Evolutionary conservation across 2,797 vertebrate genomes (phyloP), one percentile per base, ranked within the genome.

Genomic region (Syndactyla subalaris): DNA sequence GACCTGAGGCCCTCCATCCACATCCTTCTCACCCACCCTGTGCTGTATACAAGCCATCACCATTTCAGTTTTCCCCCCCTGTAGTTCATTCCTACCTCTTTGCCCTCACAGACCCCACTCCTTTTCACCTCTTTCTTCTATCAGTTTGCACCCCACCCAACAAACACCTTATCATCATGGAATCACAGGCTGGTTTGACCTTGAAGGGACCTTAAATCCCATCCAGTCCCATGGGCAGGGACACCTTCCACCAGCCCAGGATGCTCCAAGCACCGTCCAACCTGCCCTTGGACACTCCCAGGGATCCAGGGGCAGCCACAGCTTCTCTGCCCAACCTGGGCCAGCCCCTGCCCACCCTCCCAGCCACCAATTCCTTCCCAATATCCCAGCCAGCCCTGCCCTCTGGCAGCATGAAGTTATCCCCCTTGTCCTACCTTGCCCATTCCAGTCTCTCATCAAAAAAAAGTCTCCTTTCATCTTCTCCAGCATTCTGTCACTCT

Each of bases 251-350:
- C 29, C 9, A 1, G 3, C 5, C 38, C 43, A 70, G 7, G 20
- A 0, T 34, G 17, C 17, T 58, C 29, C 55, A 24, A 55, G 23
- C 22, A 15, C 36, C 0, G 0, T 36, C 27, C 43, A 45, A 0
- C 12, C 38, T 19, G 16, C 8, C 6, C 29, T 30, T 19, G 23
- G 21, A 15, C 51, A 30, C 17, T 45, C 0, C 6, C 36, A 77
- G 65, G n/a, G 17, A 58, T 30, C 58, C 58, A 59, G n/a, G n/a
- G 38, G 6, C 57, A 83, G 65, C 51, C 43, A 26, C 49, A 83
- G 65, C 9, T 58, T 4, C 38, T 58, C 65, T 34, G 32, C 22
- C 18, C 2, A 48, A 0, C 12, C 6, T 36, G 12, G 2, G 41
- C 32, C 41, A 62, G 15, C 18, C 27, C 6, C 29, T 12, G 1